Conservation (phyloP, 2,797 vertebrate genomes). For the Podargus strigoides region DNA sequence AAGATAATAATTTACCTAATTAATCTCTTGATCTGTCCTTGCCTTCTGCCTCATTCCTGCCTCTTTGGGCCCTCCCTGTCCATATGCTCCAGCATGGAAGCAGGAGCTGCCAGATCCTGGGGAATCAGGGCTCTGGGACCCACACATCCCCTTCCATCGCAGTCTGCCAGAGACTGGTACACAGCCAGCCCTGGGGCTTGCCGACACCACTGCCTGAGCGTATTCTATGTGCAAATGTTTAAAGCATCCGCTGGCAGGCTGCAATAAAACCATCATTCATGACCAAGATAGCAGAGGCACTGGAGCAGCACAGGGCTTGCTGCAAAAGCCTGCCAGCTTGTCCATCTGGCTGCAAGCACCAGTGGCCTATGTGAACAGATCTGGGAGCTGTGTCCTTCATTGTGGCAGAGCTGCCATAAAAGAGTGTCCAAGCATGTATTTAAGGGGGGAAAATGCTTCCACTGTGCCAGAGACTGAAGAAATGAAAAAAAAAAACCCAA, state of each 20-base stretch:
- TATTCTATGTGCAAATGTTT: accelerated
- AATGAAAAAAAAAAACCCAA: background rate
- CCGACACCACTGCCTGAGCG: background rate
- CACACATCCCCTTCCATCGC: accelerated
- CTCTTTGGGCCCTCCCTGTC: background rate
- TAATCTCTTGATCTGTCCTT: background rate
- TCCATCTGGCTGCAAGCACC: background rate
- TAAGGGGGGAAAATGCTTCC: background rate
- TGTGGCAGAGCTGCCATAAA: background rate
- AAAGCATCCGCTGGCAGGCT: background rate
- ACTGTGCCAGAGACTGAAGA: background rate
- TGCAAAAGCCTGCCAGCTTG: accelerated
- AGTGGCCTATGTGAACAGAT: background rate
- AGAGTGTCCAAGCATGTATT: accelerated
- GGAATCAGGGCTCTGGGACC: background rate
- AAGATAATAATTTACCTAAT: too few relatives aligned
- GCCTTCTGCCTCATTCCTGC: background rate
- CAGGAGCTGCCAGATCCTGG: background rate
- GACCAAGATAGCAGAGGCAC: background rate
- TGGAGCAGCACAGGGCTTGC: background rate
- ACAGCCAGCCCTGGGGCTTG: background rate
- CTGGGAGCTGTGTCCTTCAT: background rate
- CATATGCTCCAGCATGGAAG: background rate
- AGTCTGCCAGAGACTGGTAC: background rate
- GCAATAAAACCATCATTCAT: background rate